Percentiles rank a stretch among this genome's conserved stretches.
Conservation (phyloP, 1,140 invertebrate genomes). For the Atta cephalotes region DNA sequence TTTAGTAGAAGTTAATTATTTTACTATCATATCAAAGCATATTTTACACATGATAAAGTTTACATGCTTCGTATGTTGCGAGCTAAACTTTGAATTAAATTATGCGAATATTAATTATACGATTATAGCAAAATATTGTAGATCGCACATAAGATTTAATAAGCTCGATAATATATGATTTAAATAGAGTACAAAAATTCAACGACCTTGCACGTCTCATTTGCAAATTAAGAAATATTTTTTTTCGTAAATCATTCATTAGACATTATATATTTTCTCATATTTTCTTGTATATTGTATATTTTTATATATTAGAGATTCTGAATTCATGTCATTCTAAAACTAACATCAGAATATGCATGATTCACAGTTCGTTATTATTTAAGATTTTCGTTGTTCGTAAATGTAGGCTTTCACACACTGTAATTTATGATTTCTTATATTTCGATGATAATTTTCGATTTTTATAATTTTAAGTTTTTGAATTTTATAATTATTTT, state of each 20-base stretch:
- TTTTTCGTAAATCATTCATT: not conserved
- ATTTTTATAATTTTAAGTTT: not conserved
- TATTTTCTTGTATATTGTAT: not conserved
- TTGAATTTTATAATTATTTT: not conserved
- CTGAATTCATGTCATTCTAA: not conserved
- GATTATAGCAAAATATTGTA: not conserved
- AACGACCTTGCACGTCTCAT: not conserved
- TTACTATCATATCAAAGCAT: not conserved
- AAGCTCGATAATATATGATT: not conserved
- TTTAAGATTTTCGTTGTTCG: not conserved
- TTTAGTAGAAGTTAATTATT: not conserved
- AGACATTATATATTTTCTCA: not conserved
- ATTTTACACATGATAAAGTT: not conserved
- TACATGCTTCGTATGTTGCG: not conserved
- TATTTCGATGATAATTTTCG: not conserved
- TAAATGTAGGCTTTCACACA: not conserved
- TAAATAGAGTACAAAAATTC: constrained; percentile 7
- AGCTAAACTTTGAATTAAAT: not conserved
- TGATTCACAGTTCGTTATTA: not conserved
- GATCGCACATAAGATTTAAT: not conserved
- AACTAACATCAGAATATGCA: not conserved
- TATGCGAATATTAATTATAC: not conserved
- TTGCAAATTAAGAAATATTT: not conserved
- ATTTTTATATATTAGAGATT: not conserved
- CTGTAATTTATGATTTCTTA: not conserved